phyloP scores from a whole-genome alignment of 2,113 vertebrate species.

The Phylloscopus trochiloides region DNA sequence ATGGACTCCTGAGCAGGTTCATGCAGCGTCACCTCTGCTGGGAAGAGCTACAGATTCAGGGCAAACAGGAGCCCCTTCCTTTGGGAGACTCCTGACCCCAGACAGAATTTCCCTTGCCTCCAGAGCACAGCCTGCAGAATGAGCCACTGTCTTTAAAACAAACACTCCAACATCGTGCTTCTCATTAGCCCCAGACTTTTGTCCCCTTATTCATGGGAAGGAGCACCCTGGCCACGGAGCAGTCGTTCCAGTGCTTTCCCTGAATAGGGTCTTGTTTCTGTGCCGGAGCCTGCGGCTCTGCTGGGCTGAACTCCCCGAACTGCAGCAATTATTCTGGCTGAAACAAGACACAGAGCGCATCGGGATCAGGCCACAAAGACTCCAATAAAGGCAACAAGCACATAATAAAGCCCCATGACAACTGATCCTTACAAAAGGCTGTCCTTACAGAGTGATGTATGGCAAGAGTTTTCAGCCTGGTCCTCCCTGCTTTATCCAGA shows the following conservation, averaged over 20 bases:
- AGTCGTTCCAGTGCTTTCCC: neutral
- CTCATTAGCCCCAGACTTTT: conserved; percentile 21
- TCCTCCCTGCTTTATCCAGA: neutral
- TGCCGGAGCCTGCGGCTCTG: rapidly evolving
- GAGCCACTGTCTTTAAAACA: conserved; percentile 35
- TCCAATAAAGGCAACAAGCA: neutral
- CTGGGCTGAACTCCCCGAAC: neutral
- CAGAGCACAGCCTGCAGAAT: neutral
- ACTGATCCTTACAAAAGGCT: neutral
- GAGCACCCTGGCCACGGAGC: neutral
- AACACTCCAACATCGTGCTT: neutral
- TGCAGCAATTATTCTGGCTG: neutral
- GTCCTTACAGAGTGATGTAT: neutral
- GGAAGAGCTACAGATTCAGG: neutral
- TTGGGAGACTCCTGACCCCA: conserved; percentile 10
- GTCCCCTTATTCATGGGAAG: conserved; percentile 51
- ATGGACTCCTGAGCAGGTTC: neutral
- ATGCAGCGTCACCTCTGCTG: neutral
- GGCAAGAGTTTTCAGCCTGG: neutral
- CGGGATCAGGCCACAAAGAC: neutral
- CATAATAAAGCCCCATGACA: conserved; percentile 5
- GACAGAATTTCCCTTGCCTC: neutral
- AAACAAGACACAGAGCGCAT: neutral
- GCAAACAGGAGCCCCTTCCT: neutral
- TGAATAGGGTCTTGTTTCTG: neutral